Base-by-base conservation (phyloP, 1,140 invertebrate species). In the Leptonema lineaticorne region DNA sequence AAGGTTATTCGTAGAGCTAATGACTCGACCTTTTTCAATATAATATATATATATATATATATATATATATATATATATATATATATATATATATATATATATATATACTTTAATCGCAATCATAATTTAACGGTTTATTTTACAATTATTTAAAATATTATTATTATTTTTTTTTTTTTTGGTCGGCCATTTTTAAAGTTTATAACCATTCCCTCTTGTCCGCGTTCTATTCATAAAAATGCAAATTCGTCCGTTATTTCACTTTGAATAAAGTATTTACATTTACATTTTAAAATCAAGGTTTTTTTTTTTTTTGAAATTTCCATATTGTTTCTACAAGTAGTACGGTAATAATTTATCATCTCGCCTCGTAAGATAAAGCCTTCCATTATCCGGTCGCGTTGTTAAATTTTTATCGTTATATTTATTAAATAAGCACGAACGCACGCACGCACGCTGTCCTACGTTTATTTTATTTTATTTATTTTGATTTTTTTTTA, bases 231-330 rank as follows among this genome's bases (percentile, higher is more conserved):
- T 59, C 57, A 59, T 59, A 59, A 59, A 62, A 62, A 62, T 62
- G 59, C 59, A 45, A 62, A 62, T 62, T 62, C 41, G 11, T 45
- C 59, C 41, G 59, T 62, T 62, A 62, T 62, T 62, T 62, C 41
- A 62, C 41, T 26, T 45, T 62, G 59, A 46, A 46, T 62, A 62
- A 62, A 53, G 50, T 53, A 53, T 59, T 33, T n/a, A n/a, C 28
- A 59, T 62, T 62, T 62, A 62, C 24, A 62, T 62, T 62, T 62
- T 62, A 41, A 62, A 62, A 45, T 62, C 41, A 45, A 62, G 59
- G 29, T 59, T 59, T n/a, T n/a, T n/a, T n/a, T n/a, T n/a, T n/a
- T n/a, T n/a, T n/a, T 33, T 59, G 30, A 59, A 59, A 59, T 59
- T 37, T 59, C 28, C 57, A 59, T 59, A 59, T 59, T 59, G 28